Evolutionary conservation across 1,140 invertebrate species (phyloP).

Genomic region (Tachypleus tridentatus): DNA sequence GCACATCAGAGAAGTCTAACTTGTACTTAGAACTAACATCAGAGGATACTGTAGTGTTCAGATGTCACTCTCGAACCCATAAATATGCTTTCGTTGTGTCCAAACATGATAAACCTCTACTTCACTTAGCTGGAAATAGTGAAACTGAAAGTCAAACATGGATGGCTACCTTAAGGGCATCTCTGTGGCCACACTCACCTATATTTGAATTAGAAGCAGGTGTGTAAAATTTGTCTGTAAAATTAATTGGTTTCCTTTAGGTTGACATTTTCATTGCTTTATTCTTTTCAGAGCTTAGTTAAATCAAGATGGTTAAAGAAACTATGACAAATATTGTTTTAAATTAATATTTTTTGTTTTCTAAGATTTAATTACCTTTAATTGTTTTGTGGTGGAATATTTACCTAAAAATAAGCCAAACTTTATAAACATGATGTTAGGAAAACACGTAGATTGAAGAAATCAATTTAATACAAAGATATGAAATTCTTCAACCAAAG

Average conservation of each 20-base stretch:
- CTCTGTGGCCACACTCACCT: conserved; percentile 19
- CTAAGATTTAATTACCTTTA: not conserved
- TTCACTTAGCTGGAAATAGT: conserved; percentile 17
- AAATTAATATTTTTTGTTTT: not conserved
- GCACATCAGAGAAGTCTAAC: no score
- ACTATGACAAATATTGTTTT: not conserved
- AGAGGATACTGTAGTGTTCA: conserved; percentile 9
- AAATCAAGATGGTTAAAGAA: not conserved
- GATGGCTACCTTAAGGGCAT: conserved; percentile 17
- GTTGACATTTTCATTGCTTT: no score
- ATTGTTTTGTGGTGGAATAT: no score
- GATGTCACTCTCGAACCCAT: conserved; percentile 16
- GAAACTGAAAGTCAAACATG: conserved; percentile 19
- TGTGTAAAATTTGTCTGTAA: conserved; percentile 5
- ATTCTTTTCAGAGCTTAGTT: no score
- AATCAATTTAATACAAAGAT: no score
- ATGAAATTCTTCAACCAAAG: no score
- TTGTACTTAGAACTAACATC: no score
- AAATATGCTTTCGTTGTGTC: conserved; percentile 16
- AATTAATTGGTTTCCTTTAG: not conserved
- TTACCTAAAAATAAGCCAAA: no score
- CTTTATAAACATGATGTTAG: no score
- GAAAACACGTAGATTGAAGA: no score
- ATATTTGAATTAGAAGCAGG: conserved; percentile 19
- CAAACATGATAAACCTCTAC: conserved; percentile 9